These are phyloP conservation scores for Eristalinus aeneus DNA, from an alignment of 2,888 invertebrate genomes.

Conservation along the genomic window DNA sequence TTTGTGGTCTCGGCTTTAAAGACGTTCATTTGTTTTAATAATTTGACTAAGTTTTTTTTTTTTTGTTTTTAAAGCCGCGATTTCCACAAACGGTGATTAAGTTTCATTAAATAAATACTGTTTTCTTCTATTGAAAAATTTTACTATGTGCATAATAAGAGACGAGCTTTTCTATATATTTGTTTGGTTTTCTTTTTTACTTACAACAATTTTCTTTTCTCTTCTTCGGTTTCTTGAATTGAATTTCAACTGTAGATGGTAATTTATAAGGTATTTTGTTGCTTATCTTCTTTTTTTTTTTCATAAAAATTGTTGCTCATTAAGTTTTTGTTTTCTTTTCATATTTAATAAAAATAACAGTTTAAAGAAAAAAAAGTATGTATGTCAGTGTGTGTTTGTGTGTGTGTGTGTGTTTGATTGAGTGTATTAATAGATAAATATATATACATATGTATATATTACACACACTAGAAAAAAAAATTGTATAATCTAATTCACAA, in stretches of 20 bases:
- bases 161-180: slow-evolving; percentile 59
- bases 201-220: slow-evolving; percentile 50
- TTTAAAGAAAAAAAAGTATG: slow-evolving; percentile 60
- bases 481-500: slow-evolving; percentile 78
- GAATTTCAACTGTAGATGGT: slow-evolving; percentile 51
- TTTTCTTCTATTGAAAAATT: slow-evolving; percentile 49
- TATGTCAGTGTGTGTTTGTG: slow-evolving; percentile 40
- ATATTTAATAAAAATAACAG: slow-evolving; percentile 56
- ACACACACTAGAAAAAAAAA: slow-evolving; percentile 41
- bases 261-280: slow-evolving; percentile 21
- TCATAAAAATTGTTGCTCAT: slow-evolving; percentile 20
- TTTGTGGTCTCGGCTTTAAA: slow-evolving; percentile 43
- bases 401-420: slow-evolving; percentile 53
- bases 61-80: slow-evolving; percentile 15
- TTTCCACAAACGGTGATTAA: slow-evolving; percentile 54
- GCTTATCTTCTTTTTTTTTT: slow-evolving; percentile 15
- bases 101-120: slow-evolving; percentile 51
- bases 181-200: slow-evolving; percentile 23
- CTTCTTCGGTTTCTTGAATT: slow-evolving; percentile 39
- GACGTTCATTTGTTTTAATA: slow-evolving; percentile 28
- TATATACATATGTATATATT: slow-evolving; percentile 29
- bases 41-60: slow-evolving; percentile 51
- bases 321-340: slow-evolving; percentile 15
- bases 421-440: slow-evolving; percentile 27
- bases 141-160: slow-evolving; percentile 65